Evolutionary conservation across 2,113 vertebrate species (phyloP).

Genomic region (Nycticorax nycticorax): DNA sequence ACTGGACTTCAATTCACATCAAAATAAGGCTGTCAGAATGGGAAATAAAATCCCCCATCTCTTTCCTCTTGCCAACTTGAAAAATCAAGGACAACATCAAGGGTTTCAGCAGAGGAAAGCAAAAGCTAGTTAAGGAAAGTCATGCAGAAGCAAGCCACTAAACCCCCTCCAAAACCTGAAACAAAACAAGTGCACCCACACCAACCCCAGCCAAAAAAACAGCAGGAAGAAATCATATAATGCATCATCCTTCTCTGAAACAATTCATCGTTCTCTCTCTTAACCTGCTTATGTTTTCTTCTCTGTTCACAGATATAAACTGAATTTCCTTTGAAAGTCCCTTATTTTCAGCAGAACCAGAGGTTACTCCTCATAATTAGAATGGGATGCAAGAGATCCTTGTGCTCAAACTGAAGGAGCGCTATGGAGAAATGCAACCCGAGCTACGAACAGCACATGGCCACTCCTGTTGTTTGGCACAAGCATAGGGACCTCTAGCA

Average conservation of each 20-base stretch:
- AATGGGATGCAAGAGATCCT: background rate
- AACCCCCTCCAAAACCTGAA: background rate
- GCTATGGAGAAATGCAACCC: accelerated
- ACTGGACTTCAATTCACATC: background rate
- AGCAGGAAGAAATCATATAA: background rate
- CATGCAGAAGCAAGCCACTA: background rate
- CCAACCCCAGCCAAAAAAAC: background rate
- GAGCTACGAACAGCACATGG: background rate
- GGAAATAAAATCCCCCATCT: background rate
- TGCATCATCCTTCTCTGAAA: background rate
- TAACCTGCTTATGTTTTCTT: background rate
- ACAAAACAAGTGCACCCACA: background rate
- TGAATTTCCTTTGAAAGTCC: background rate
- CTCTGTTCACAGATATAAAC: background rate
- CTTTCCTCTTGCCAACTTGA: background rate
- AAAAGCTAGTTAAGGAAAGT: background rate
- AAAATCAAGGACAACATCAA: background rate
- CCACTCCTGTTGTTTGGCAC: too few relatives aligned
- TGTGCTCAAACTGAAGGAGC: accelerated
- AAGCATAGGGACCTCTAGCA: background rate
- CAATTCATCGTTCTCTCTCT: background rate
- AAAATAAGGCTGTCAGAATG: background rate
- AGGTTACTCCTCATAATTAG: background rate
- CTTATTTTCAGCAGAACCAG: background rate
- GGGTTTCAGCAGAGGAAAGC: background rate